These are phyloP conservation scores for Megastigmus dorsalis DNA, from an alignment of 2,888 invertebrate genomes.

Conservation along the genomic window DNA sequence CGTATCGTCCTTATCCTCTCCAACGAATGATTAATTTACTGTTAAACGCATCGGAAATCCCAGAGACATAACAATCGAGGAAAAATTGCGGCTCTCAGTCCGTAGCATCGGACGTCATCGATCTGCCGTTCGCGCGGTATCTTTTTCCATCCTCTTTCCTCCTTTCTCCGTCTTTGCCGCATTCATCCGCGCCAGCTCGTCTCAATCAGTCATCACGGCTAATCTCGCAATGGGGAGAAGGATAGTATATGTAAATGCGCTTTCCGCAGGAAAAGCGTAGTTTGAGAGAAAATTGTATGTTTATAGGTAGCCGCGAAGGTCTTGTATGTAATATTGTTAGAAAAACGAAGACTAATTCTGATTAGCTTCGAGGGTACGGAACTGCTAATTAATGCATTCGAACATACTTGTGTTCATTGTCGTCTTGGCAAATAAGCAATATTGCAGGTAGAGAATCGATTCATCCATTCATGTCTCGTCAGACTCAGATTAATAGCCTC, in stretches of 20 bases:
- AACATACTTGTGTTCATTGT: no score
- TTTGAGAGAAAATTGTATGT: no score
- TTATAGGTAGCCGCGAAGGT: no score
- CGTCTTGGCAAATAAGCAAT: no score
- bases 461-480: no score
- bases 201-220: conserved; percentile 18
- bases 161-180: neutral
- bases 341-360: no score
- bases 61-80: neutral
- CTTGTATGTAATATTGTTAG: no score
- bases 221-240: neutral
- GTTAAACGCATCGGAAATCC: conserved; percentile 18
- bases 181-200: conserved; percentile 7
- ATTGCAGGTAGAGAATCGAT: no score
- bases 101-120: conserved; percentile 22
- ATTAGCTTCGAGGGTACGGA: no score
- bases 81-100: conserved; percentile 21
- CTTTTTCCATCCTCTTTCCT: neutral
- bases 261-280: conserved; percentile 14
- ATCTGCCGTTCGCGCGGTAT: conserved; percentile 23
- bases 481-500: no score
- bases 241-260: neutral
- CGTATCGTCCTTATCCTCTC: neutral
- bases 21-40: conserved; percentile 33
- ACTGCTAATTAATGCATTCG: no score